Conservation (phyloP, 37 sponge, comb jelly and placozoan species). For the Diacarnus erythraeanus region DNA sequence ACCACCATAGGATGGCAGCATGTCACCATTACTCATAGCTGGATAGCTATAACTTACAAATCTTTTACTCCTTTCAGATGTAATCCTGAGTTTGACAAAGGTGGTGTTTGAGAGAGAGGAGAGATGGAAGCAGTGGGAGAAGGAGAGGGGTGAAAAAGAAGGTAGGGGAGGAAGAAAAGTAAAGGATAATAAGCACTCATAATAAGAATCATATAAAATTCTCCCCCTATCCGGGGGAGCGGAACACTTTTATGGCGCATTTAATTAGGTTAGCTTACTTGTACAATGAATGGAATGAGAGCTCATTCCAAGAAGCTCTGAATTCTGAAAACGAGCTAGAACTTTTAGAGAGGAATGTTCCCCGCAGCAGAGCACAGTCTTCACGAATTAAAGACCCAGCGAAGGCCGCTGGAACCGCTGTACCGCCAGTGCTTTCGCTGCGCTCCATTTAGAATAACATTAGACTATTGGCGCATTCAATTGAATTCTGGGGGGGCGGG, state of each 20-base stretch:
- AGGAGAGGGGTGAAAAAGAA: background rate
- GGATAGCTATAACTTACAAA: too few relatives aligned
- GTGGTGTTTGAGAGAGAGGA: background rate
- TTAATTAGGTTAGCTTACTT: conserved; percentile 1
- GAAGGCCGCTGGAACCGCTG: background rate
- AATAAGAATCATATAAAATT: background rate
- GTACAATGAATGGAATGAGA: background rate
- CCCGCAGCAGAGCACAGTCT: background rate
- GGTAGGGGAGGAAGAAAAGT: background rate
- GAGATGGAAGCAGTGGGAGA: background rate
- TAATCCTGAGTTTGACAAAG: too few relatives aligned
- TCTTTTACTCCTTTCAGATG: too few relatives aligned
- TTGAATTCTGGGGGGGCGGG: too few relatives aligned
- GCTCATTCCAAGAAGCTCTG: conserved; percentile 3
- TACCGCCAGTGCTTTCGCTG: background rate
- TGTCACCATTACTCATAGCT: too few relatives aligned
- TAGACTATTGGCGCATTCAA: too few relatives aligned
- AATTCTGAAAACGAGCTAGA: conserved; percentile 1
- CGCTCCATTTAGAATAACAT: background rate
- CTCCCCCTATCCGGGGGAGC: background rate
- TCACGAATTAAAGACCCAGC: background rate
- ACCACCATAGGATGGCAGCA: too few relatives aligned
- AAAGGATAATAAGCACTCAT: background rate
- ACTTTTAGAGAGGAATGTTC: background rate
- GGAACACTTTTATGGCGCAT: background rate